These are phyloP conservation scores for Apeira syringaria DNA, from an alignment of 2,888 invertebrate species.

Conservation along the genomic window DNA sequence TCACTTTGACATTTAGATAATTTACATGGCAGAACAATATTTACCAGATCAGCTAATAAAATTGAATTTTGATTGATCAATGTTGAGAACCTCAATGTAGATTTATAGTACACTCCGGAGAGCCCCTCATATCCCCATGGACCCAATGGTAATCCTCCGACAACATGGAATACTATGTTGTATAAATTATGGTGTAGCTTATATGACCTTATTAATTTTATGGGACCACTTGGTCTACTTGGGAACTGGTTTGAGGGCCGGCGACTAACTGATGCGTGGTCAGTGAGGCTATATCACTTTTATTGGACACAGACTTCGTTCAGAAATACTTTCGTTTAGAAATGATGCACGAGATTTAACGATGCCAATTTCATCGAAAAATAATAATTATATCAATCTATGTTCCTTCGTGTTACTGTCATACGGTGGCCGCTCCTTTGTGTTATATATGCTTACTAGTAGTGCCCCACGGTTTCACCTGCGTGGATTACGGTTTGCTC, in stretches of 20 bases:
- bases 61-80: too few relatives aligned
- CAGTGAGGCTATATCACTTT: constrained; percentile 16
- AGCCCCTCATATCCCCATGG: neutral
- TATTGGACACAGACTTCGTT: neutral
- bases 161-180: constrained; percentile 45
- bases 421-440: too few relatives aligned
- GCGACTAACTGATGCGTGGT: constrained; percentile 26
- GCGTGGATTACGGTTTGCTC: too few relatives aligned
- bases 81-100: too few relatives aligned
- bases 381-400: neutral
- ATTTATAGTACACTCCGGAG: neutral
- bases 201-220: constrained; percentile 76
- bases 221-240: constrained; percentile 63
- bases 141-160: constrained; percentile 39
- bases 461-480: too few relatives aligned
- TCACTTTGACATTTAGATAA: too few relatives aligned
- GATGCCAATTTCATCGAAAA: neutral
- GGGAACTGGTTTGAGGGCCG: constrained; percentile 58
- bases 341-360: neutral
- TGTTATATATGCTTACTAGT: too few relatives aligned
- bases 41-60: too few relatives aligned
- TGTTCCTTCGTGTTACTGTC: neutral
- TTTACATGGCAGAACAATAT: too few relatives aligned
- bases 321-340: constrained; percentile 25
- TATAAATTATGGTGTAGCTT: constrained; percentile 58